Base-by-base conservation (phyloP, 30 jellyfish, hydroid and myxozoan genomes). In the Rhopilema esculentum region DNA sequence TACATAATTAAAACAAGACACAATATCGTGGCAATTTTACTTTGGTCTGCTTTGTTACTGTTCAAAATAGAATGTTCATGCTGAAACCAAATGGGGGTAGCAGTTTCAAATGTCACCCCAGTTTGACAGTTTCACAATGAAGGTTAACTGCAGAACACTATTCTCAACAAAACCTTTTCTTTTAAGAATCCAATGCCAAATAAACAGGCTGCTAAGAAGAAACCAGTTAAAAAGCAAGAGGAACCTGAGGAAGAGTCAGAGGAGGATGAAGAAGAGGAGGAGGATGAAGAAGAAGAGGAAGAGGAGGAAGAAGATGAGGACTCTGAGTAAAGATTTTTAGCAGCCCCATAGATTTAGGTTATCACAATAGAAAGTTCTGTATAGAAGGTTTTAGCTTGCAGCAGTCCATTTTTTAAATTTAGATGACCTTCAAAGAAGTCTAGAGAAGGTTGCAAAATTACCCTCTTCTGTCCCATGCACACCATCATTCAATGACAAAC, bases 201-300 rank as follows among this genome's bases (percentile, higher is more conserved):
- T 18, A 89, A 82, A 89, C 82, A 89, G 66, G 86, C 87, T 27
- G 72, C 87, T 26, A 68, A 78, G 23, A 68, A 81, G 83, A 93
- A 94, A 48, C 80, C 86, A 28, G 82, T 48, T 21, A 97, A 68
- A 29, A 96, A 96, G 0, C 91, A 79, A 64, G 87, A 77, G 27
- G 96, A 83, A 72, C 49, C 81, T 20, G 97, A 81, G 76, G 97
- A 89, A 32, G 97, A 78, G 20, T 96, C 77, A 22, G 96, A 85
- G 48, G 97, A 89, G 49, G 96, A 88, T 31, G 98, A 88, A 28
- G 98, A 93, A 51, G 98, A 94, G 33, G 93, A 84, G 26, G 98
- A 94, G 48, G 97, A 88, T 29, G 98, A 94, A 57, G 95, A 95
- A 30, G 98, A 94, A 66, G 98, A 91, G 66, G 98, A 93, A 27